Evolutionary conservation across 2,888 invertebrate species (phyloP).

Genomic region (Drosophila siamana): DNA sequence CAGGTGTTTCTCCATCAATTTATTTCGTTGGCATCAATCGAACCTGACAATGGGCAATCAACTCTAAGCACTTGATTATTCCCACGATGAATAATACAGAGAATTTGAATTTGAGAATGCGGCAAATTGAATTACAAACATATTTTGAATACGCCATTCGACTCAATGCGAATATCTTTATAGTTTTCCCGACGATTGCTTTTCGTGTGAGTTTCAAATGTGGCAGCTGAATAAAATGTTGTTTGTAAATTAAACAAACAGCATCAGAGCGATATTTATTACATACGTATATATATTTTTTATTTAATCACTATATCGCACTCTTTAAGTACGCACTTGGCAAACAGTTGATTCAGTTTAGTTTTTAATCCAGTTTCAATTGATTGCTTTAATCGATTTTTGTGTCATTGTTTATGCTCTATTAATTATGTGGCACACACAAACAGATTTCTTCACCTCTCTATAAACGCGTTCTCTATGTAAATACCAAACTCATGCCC

Average conservation of each 20-base stretch:
- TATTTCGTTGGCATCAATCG: conserved; percentile 29
- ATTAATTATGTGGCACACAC: conserved; percentile 72
- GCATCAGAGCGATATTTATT: no score
- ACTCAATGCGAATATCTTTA: neutral
- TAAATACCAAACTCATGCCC: conserved; percentile 1
- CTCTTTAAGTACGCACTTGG: neutral
- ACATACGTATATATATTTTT: neutral
- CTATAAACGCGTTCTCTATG: conserved; percentile 26
- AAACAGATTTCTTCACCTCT: conserved; percentile 29
- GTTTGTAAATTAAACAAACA: no score
- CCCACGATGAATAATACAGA: conserved; percentile 14
- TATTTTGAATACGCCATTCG: conserved; percentile 1
- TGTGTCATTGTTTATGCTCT: conserved; percentile 67
- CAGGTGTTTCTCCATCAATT: conserved; percentile 40
- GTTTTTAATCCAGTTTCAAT: conserved; percentile 54
- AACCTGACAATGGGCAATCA: conserved; percentile 49
- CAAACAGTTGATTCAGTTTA: conserved; percentile 11
- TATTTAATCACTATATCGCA: no score
- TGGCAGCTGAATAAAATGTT: no score
- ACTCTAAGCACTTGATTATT: conserved; percentile 46
- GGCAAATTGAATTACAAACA: conserved; percentile 25
- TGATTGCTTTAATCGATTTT: conserved; percentile 37
- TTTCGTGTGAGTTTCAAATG: no score
- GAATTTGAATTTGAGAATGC: conserved; percentile 4
- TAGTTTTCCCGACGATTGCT: conserved; percentile 13